Conservation (phyloP, 2,888 invertebrate genomes). For the Selenia dentaria region DNA sequence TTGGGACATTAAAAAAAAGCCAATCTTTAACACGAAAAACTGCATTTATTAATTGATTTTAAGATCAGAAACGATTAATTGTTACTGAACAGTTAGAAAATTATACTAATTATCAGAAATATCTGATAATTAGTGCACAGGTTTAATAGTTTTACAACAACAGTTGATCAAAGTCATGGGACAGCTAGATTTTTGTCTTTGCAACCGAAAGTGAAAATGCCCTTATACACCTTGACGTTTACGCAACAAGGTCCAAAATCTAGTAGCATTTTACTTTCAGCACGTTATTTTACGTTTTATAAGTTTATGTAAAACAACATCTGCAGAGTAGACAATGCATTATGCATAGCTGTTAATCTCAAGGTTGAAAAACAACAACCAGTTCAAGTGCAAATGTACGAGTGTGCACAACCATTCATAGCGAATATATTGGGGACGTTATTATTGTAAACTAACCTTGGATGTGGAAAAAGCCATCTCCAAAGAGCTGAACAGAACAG, state of each 20-base stretch:
- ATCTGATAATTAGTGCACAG: too few relatives aligned
- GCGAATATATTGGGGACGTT: not conserved
- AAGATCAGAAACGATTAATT: too few relatives aligned
- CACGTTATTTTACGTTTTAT: too few relatives aligned
- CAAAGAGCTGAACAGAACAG: conserved; percentile 10
- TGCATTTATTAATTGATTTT: too few relatives aligned
- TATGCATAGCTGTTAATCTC: conserved; percentile 8
- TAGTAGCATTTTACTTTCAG: conserved; percentile 5
- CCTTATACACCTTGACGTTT: not conserved
- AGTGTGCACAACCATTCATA: conserved; percentile 6
- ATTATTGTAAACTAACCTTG: conserved; percentile 47
- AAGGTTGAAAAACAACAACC: conserved; percentile 16
- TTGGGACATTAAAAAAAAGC: too few relatives aligned
- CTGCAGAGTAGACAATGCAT: conserved; percentile 9
- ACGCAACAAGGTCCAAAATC: conserved; percentile 1
- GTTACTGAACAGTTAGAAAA: too few relatives aligned
- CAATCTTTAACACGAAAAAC: too few relatives aligned
- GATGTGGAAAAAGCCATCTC: conserved; percentile 48
- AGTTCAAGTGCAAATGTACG: conserved; percentile 18
- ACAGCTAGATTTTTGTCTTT: too few relatives aligned
- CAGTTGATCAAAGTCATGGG: too few relatives aligned
- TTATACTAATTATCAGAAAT: too few relatives aligned
- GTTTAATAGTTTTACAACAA: too few relatives aligned
- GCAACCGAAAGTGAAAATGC: too few relatives aligned
- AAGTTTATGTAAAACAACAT: conserved; percentile 5